Evolutionary conservation across 1,140 invertebrate genomes (phyloP), one percentile per base, ranked within the genome.

Genomic region (Heliconius hermathena): DNA sequence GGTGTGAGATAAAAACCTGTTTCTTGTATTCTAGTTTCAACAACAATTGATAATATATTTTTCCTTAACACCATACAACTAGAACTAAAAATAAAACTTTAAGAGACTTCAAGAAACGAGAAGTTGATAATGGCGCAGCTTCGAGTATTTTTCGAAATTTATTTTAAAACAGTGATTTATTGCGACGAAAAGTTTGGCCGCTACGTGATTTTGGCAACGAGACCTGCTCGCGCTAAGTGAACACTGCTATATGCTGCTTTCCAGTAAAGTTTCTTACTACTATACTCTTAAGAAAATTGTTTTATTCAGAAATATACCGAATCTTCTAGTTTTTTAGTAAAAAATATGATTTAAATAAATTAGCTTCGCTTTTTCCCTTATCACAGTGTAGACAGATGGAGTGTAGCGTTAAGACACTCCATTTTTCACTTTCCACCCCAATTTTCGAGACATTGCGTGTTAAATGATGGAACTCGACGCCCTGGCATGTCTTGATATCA

Each of bases 101-200:
- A n/a, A n/a, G 54, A 57, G 54, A 57, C n/a, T 57, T 57, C 54
- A 57, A 57, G 54, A 57, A 57, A 57, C 54, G 54, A 9, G 54
- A 22, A 57, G 54, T 57, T 57, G 54, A 57, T 57, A 57, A 57
- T 20, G 54, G 54, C 54, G 54, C 9, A 57, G 54, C 54, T 57
- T 57, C n/a, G 20, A 22, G 54, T 57, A 57, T 57, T 57, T 52
- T 57, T 57, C 54, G 54, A 22, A 57, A 57, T 57, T 22, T 57
- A 57, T 57, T 57, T 57, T 57, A 57, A 57, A 57, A 57, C 54
- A 57, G 54, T 57, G 54, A 57, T 57, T 57, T 57, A 57, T 57
- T 57, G 54, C 54, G 54, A 57, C 20, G 54, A 20, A 57, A 57
- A 57, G 54, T 57, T 57, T 57, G 54, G 54, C 20, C 54, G 54